These are phyloP conservation scores for Enteromius afrohamiltoni DNA, from an alignment of 2,797 vertebrate genomes.

Conservation along the genomic window DNA sequence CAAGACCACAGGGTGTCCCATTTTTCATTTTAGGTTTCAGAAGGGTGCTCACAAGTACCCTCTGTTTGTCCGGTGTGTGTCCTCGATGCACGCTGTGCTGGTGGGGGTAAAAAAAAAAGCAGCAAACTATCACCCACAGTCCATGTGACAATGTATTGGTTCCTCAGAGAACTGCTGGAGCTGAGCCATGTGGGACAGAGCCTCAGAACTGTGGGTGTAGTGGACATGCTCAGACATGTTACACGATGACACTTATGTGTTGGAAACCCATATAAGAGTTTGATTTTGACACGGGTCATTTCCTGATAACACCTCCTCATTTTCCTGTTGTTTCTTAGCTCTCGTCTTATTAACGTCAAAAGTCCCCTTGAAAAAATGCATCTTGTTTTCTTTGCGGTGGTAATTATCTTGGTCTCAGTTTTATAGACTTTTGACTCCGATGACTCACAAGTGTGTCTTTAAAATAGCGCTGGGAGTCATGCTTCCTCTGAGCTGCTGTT, in stretches of 20 bases:
- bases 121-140: background rate
- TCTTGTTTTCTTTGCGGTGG: slow-evolving; percentile 60
- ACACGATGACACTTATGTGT: background rate
- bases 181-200: background rate
- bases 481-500: slow-evolving; percentile 54
- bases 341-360: background rate
- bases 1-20: background rate
- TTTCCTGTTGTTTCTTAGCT: background rate
- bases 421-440: slow-evolving; percentile 64
- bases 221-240: background rate
- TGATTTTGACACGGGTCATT: background rate
- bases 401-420: slow-evolving; percentile 65
- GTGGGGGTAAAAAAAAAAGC: background rate
- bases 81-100: background rate
- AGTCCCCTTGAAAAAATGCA: slow-evolving; percentile 38
- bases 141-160: background rate
- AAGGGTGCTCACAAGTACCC: background rate
- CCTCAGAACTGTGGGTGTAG: background rate
- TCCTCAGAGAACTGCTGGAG: background rate
- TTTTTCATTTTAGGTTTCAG: background rate
- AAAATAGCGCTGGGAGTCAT: slow-evolving; percentile 58
- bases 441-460: slow-evolving; percentile 64
- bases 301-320: background rate
- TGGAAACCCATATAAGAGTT: background rate
- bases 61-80: background rate